These are phyloP conservation scores for Agriopis leucophaearia DNA, from an alignment of 2,888 invertebrate species.

Conservation along the genomic window DNA sequence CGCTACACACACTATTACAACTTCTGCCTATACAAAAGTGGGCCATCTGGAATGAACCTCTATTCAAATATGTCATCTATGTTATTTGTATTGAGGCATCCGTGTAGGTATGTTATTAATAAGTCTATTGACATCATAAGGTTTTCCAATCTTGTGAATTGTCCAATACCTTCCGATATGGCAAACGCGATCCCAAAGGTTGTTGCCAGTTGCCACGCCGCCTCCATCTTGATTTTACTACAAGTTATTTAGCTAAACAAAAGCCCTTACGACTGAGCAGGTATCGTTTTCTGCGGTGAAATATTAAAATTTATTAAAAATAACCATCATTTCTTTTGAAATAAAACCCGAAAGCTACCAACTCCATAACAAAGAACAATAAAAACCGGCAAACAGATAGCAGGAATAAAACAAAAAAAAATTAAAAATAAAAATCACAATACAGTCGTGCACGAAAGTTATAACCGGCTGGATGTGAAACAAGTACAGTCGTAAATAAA, in stretches of 20 bases:
- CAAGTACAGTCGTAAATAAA: constrained; percentile 85
- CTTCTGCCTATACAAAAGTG: constrained; percentile 62
- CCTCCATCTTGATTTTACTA: constrained; percentile 30
- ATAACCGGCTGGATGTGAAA: constrained; percentile 80
- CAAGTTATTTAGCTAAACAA: constrained; percentile 20
- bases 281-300: constrained; percentile 4
- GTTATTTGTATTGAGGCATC: constrained; percentile 44
- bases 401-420: constrained; percentile 67
- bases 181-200: constrained; percentile 4
- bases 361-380: constrained; percentile 75
- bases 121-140: constrained; percentile 34
- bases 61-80: constrained; percentile 47
- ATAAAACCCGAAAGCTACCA: constrained; percentile 53
- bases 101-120: constrained; percentile 38
- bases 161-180: constrained; percentile 33
- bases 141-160: constrained; percentile 36
- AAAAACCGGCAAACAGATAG: constrained; percentile 68
- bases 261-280: constrained; percentile 19
- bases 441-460: constrained; percentile 80
- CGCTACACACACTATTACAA: constrained; percentile 48
- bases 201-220: constrained; percentile 21
- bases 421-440: constrained; percentile 71
- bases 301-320: constrained; percentile 35
- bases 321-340: constrained; percentile 44
- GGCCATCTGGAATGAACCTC: constrained; percentile 74